phyloP scores from a whole-genome alignment of 2,113 vertebrate species.

The Hiodon alosoides region DNA sequence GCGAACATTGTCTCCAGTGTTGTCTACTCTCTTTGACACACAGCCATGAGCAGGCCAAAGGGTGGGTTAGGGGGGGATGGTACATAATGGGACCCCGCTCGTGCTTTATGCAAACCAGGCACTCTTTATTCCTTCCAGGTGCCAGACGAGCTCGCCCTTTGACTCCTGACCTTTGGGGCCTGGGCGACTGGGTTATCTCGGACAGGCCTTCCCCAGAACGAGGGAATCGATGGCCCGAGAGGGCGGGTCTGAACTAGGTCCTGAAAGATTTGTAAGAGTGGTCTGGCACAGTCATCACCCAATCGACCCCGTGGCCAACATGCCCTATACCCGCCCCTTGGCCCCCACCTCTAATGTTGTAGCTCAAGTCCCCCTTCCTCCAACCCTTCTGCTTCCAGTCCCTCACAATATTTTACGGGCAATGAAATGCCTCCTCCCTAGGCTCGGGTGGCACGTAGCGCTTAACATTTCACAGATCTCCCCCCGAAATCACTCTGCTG shows the following conservation, averaged over 20 bases:
- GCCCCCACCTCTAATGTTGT: slow-evolving; percentile 32
- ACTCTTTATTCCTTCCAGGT: slow-evolving; percentile 64
- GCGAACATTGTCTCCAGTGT: background rate
- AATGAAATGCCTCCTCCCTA: slow-evolving; percentile 44
- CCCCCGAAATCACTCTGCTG: slow-evolving; percentile 5
- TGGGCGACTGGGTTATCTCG: slow-evolving; percentile 54
- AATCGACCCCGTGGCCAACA: background rate
- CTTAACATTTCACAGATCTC: slow-evolving; percentile 22
- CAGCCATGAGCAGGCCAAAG: background rate
- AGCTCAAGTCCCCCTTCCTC: slow-evolving; percentile 20
- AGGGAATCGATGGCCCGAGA: background rate
- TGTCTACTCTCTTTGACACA: background rate
- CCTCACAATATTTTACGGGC: slow-evolving; percentile 57
- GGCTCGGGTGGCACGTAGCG: slow-evolving; percentile 15
- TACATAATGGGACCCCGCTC: slow-evolving; percentile 58
- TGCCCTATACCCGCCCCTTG: background rate
- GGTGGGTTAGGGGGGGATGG: slow-evolving; percentile 35
- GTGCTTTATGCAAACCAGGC: slow-evolving; percentile 64
- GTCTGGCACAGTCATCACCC: slow-evolving; percentile 1
- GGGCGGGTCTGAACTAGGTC: slow-evolving; percentile 26
- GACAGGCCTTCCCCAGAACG: slow-evolving; percentile 23
- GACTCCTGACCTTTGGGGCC: slow-evolving; percentile 49
- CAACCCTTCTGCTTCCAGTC: slow-evolving; percentile 34
- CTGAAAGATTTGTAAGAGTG: slow-evolving; percentile 10
- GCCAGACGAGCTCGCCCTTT: slow-evolving; percentile 50